Evolutionary conservation across 2,888 invertebrate species (phyloP).

Genomic region (Cosmopolites sordidus): DNA sequence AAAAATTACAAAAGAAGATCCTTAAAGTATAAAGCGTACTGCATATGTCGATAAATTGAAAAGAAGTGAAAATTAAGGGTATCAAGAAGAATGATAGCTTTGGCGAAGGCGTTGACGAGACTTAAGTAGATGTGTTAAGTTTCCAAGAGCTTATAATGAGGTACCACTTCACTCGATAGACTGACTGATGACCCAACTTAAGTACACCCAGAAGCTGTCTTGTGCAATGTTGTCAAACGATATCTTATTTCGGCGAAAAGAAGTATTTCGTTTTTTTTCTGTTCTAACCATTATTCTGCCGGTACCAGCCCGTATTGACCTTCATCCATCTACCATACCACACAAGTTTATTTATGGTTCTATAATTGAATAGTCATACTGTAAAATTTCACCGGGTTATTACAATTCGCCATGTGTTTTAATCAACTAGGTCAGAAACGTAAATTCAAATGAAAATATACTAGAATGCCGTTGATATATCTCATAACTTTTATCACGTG

Average conservation of each 20-base stretch:
- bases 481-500: no score
- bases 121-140: slow-evolving; percentile 17
- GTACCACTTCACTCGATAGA: slow-evolving; percentile 17
- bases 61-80: slow-evolving; percentile 1
- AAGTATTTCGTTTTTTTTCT: neutral
- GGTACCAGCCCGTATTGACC: no score
- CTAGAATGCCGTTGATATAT: no score
- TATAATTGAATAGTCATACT: neutral
- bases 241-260: neutral
- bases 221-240: slow-evolving; percentile 11
- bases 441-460: no score
- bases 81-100: neutral
- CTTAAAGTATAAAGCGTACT: neutral
- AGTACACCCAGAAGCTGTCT: slow-evolving; percentile 17
- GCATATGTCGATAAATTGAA: neutral
- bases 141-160: slow-evolving; percentile 20
- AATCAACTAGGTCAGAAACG: slow-evolving; percentile 8
- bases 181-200: slow-evolving; percentile 21
- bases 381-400: no score
- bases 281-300: no score
- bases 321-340: no score
- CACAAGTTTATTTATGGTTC: slow-evolving; percentile 4
- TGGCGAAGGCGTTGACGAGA: neutral
- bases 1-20: neutral
- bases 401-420: neutral